These are phyloP conservation scores for Ctenosaura bakeri DNA, from an alignment of 2,797 vertebrate species.

Conservation along the genomic window DNA sequence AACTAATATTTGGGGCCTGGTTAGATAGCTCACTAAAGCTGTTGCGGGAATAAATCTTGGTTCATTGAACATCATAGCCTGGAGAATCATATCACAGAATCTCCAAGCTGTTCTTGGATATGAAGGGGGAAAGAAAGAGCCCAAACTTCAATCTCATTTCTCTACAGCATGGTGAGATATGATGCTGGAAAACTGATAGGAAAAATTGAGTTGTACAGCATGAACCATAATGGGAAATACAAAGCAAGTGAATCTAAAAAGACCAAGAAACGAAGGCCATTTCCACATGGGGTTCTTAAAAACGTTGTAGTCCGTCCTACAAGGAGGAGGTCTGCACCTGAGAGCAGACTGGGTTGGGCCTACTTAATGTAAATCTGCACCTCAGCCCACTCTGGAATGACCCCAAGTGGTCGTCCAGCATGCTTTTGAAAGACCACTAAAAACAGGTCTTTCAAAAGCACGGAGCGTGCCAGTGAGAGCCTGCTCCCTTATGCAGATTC, in stretches of 20 bases:
- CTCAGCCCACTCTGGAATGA: too few relatives aligned
- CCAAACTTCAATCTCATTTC: conserved; percentile 41
- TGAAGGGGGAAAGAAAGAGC: not conserved
- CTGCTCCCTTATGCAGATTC: too few relatives aligned
- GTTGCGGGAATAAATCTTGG: not conserved
- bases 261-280: not conserved
- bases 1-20: conserved; percentile 9
- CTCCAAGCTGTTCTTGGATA: conserved; percentile 25
- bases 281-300: too few relatives aligned
- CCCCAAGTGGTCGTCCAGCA: too few relatives aligned
- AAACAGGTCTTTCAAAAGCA: too few relatives aligned
- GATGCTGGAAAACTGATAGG: not conserved
- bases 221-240: conserved; percentile 12
- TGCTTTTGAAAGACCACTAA: too few relatives aligned
- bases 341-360: too few relatives aligned
- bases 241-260: conserved; percentile 20
- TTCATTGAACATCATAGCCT: conserved; percentile 15
- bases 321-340: too few relatives aligned
- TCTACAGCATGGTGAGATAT: not conserved
- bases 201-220: conserved; percentile 10
- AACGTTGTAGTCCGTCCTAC: too few relatives aligned
- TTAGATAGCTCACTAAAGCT: conserved; percentile 18
- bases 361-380: too few relatives aligned
- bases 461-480: too few relatives aligned
- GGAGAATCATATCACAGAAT: conserved; percentile 18